Percentiles rank a stretch among this genome's conserved stretches.
These are phyloP conservation scores for Octopus sinensis DNA, from an alignment of 1,140 invertebrate species.

Conservation along the genomic window DNA sequence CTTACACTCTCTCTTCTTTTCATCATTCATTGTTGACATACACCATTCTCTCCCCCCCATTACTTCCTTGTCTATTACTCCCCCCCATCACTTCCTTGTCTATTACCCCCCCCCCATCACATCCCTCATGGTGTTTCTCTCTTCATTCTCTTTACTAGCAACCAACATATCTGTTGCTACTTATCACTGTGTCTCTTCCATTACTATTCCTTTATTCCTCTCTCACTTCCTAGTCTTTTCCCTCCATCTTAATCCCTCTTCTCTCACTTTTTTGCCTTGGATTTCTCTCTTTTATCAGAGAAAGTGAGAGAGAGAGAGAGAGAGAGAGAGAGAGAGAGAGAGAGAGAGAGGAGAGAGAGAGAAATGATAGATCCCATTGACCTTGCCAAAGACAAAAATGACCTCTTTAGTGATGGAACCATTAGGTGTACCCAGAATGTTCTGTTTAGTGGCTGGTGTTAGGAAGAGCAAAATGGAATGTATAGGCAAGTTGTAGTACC, in stretches of 20 bases:
- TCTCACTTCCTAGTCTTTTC: neutral
- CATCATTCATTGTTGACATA: neutral
- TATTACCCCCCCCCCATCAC: slow-evolving; percentile 3
- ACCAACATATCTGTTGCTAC: neutral
- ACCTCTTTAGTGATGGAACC: too few relatives aligned
- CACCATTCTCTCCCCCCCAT: neutral
- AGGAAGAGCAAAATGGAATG: too few relatives aligned
- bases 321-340: too few relatives aligned
- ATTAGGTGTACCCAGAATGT: too few relatives aligned
- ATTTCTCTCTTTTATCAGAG: neutral
- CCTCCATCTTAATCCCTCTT: neutral
- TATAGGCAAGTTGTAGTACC: too few relatives aligned
- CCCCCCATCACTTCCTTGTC: neutral
- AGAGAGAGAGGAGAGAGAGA: too few relatives aligned
- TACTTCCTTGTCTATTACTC: slow-evolving; percentile 13
- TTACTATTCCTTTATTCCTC: neutral
- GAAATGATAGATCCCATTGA: too few relatives aligned
- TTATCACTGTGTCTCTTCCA: neutral
- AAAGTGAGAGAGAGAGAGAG: too few relatives aligned
- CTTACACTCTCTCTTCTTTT: slow-evolving; percentile 12
- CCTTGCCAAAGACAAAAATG: too few relatives aligned
- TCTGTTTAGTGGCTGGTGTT: too few relatives aligned
- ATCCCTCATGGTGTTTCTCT: slow-evolving; percentile 10
- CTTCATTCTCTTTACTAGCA: neutral
- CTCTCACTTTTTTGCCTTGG: neutral